phyloP scores from a whole-genome alignment of 2,113 vertebrate genomes.

The Cebus imitator region DNA sequence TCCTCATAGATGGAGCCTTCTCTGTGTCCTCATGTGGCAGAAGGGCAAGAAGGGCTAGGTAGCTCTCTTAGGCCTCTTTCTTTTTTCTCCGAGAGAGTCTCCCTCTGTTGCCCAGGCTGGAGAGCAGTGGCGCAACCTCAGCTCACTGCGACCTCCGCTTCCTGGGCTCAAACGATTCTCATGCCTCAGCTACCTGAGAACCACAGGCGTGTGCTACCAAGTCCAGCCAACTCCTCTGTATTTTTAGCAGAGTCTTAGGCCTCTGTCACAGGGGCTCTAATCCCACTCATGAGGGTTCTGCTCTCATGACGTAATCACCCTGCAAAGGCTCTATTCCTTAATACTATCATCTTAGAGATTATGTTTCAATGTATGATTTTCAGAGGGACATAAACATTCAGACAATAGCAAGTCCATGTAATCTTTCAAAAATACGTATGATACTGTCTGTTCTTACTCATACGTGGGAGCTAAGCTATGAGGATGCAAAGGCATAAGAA shows the following conservation, averaged over 20 bases:
- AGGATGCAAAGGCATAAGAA: too few species aligned
- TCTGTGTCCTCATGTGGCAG: neutral
- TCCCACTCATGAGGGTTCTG: neutral
- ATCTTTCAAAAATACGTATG: neutral
- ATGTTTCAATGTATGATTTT: neutral
- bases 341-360: neutral
- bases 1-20: neutral
- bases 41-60: neutral
- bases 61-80: neutral
- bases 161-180: too few species aligned
- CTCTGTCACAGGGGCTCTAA: neutral
- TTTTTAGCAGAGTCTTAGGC: too few species aligned
- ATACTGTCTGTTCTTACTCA: neutral
- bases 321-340: neutral
- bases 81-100: too few species aligned
- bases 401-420: neutral
- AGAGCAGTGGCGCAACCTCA: too few species aligned
- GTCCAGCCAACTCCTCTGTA: too few species aligned
- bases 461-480: too few species aligned
- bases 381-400: neutral
- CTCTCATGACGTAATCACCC: neutral
- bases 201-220: too few species aligned
- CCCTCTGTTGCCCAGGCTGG: fast-evolving
- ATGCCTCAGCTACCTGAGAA: too few species aligned
- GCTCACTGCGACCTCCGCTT: too few species aligned